These are phyloP conservation scores for Gallinago media DNA, from an alignment of 2,113 vertebrate species.

Conservation along the genomic window DNA sequence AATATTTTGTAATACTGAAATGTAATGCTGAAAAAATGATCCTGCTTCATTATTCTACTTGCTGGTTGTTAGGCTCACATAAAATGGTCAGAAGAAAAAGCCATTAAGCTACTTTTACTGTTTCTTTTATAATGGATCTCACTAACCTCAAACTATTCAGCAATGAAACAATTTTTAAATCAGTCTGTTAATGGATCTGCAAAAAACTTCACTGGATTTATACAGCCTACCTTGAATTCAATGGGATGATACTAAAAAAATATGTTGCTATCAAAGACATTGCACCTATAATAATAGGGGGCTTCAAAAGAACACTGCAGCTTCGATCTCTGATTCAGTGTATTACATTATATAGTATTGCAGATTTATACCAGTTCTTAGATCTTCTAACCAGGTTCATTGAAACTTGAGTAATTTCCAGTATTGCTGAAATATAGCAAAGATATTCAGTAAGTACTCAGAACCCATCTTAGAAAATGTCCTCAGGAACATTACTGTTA, in stretches of 20 bases:
- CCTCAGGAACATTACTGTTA: not conserved
- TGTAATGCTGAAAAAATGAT: not conserved
- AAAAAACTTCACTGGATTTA: not conserved
- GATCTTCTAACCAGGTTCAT: not conserved
- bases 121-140: not conserved
- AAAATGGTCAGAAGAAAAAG: not conserved
- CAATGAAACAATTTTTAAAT: not conserved
- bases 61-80: not conserved
- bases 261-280: not conserved
- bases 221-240: not conserved
- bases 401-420: not conserved
- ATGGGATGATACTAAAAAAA: not conserved
- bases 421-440: not conserved
- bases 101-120: not conserved
- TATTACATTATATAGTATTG: not conserved
- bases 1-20: not conserved
- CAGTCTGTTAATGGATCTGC: not conserved
- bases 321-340: not conserved
- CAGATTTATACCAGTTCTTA: not conserved
- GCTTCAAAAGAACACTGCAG: not conserved
- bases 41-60: not conserved
- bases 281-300: not conserved
- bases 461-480: not conserved
- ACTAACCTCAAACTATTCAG: not conserved
- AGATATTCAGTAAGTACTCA: not conserved